Evolutionary conservation across 2,113 vertebrate species (phyloP), one percentile per base, ranked within the genome.

Genomic region (Camarhynchus parvulus): DNA sequence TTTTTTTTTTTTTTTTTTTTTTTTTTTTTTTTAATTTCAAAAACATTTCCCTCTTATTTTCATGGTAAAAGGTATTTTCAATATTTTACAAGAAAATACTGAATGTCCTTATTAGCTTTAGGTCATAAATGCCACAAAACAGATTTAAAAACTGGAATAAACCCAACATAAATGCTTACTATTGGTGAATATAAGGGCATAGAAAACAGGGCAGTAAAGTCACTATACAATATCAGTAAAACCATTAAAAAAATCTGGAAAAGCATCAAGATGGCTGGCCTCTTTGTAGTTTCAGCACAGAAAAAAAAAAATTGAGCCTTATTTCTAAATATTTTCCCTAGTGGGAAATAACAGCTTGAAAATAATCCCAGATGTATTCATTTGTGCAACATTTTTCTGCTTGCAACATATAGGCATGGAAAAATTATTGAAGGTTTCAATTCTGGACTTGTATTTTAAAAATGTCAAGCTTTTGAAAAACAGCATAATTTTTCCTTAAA

Each of bases 321-420:
- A 97, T 98, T 98, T 98, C 97, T 97, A 97, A 98, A 98, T 98
- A 98, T 98, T 98, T 98, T 98, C 98, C 98, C 98, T 98, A 96
- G 98, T 98, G 98, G 97, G 97, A 97, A 98, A 98, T 98, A 98
- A 98, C 96, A 97, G 92, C 96, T 98, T 98, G 97, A 98, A 98
- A 98, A 98, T 98, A 98, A 98, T 98, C 98, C 98, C 98, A 98
- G 98, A 98, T 98, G 98, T 98, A 98, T 98, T 98, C 97, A 97
- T 98, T 98, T 98, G 97, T 97, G 97, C 91, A 97, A 95, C 86
- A 96, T 97, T 98, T 98, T 97, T 97, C 97, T 97, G 95, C 97
- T 97, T 97, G 94, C 96, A 98, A 97, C 97, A 96, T 98, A 98
- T 97, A 98, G 91, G 98, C 96, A 97, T 97, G 97, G 97, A 98